Evolutionary conservation across 2,797 vertebrate genomes (phyloP).

Genomic region (Clarias laeviceps): DNA sequence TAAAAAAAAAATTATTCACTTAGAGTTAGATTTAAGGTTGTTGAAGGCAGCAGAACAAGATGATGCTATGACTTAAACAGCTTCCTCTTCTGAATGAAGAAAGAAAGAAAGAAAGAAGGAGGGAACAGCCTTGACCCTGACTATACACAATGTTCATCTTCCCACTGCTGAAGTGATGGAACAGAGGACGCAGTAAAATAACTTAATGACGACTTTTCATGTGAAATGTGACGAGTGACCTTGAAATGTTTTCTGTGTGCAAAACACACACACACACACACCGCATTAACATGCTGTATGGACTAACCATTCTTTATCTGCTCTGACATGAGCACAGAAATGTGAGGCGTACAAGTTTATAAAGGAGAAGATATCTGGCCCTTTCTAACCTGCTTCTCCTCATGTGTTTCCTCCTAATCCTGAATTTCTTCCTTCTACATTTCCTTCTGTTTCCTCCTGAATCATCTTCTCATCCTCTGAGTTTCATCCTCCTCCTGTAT

Average conservation of each 20-base stretch:
- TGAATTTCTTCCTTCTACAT: not conserved
- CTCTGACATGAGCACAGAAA: not conserved
- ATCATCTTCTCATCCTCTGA: too few relatives aligned
- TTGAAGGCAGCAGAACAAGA: not conserved
- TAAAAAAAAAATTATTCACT: not conserved
- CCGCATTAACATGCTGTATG: not conserved
- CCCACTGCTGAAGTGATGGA: not conserved
- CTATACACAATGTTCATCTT: not conserved
- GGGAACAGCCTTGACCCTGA: not conserved
- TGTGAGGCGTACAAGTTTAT: not conserved
- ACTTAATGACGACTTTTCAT: not conserved
- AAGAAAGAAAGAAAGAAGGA: not conserved
- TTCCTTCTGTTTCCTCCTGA: not conserved
- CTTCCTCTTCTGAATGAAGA: not conserved
- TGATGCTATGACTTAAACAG: not conserved
- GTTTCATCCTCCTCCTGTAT: not conserved
- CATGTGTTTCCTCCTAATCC: not conserved
- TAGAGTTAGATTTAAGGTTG: not conserved
- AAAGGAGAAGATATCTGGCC: not conserved
- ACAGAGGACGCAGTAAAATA: not conserved
- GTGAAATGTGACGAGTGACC: not conserved
- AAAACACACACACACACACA: not conserved
- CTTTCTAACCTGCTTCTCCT: not conserved
- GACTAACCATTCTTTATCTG: not conserved
- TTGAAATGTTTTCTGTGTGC: constrained; percentile 1